phyloP scores from a whole-genome alignment of 37 sponge, comb jelly and placozoan genomes.

The Amphimedon queenslandica region DNA sequence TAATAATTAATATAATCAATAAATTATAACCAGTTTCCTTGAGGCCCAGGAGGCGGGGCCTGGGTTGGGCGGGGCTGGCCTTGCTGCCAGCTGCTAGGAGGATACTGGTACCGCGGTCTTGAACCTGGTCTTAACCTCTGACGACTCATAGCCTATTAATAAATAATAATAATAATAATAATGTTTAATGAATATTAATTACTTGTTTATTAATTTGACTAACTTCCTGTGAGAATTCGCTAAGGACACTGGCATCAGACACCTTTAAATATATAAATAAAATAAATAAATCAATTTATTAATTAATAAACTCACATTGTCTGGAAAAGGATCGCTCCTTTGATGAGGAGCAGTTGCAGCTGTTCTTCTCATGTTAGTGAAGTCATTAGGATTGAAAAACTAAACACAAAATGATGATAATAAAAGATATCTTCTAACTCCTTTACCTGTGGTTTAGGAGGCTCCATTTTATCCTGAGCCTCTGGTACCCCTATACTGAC shows the following conservation, averaged over 20 bases:
- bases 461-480: neutral
- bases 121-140: too few species aligned
- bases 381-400: slow-evolving; percentile 58
- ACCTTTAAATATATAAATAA: slow-evolving; percentile 3
- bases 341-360: neutral
- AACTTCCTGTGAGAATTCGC: slow-evolving; percentile 53
- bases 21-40: too few species aligned
- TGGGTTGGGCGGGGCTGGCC: slow-evolving; percentile 4
- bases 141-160: too few species aligned
- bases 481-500: neutral
- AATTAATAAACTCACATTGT: slow-evolving; percentile 23
- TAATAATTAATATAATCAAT: too few species aligned
- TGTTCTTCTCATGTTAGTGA: slow-evolving; percentile 28
- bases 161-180: too few species aligned
- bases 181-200: too few species aligned
- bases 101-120: too few species aligned
- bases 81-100: too few species aligned
- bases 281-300: neutral
- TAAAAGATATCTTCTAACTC: too few species aligned
- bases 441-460: slow-evolving; percentile 3
- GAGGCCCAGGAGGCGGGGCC: slow-evolving; percentile 1
- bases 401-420: neutral
- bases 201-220: slow-evolving; percentile 25
- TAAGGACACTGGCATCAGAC: slow-evolving; percentile 31
- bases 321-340: slow-evolving; percentile 19